phyloP scores from a whole-genome alignment of 2,888 invertebrate species.

The Plebejus argus region DNA sequence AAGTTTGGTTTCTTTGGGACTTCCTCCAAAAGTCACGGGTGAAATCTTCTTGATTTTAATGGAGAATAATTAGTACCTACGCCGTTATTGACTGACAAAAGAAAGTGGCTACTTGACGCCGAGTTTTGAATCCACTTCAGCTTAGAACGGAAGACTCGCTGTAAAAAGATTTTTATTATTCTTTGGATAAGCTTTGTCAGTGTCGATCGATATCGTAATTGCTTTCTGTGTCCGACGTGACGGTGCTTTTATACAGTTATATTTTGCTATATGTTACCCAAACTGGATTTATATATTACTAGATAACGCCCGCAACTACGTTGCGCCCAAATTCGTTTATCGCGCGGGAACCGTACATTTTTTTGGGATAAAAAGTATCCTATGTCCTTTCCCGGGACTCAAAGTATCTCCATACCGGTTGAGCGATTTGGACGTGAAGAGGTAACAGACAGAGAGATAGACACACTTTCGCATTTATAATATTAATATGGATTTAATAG shows the following conservation, averaged over 20 bases:
- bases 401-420: too few relatives aligned
- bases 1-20: neutral
- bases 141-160: neutral
- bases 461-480: too few relatives aligned
- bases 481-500: too few relatives aligned
- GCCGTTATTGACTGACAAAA: conserved; percentile 3
- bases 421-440: too few relatives aligned
- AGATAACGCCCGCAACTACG: too few relatives aligned
- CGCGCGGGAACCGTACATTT: too few relatives aligned
- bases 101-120: conserved; percentile 2
- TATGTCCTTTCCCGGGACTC: too few relatives aligned
- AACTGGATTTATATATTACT: neutral
- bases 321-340: too few relatives aligned
- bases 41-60: neutral
- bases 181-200: neutral
- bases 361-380: too few relatives aligned
- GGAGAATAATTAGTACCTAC: neutral
- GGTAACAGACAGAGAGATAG: too few relatives aligned
- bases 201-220: neutral
- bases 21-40: neutral
- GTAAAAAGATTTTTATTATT: conserved; percentile 15
- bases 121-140: neutral
- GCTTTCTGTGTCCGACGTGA: neutral
- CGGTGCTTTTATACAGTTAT: neutral
- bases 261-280: neutral